Base-by-base conservation (phyloP, 2,888 invertebrate genomes). In the Caenorhabditis zanzibari region DNA sequence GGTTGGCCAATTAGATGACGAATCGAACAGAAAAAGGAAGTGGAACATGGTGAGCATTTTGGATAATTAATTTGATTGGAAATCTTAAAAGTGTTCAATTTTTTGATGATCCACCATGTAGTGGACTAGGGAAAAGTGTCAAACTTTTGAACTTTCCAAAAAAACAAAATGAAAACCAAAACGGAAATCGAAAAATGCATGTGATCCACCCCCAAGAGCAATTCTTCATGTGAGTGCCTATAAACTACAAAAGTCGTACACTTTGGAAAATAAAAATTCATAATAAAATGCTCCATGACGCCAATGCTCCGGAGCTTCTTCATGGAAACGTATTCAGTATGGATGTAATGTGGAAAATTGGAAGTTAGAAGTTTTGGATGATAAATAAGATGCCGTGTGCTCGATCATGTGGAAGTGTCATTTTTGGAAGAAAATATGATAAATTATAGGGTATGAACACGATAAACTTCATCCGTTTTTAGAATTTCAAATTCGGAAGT, bases 211-310 rank as follows among this genome's bases (percentile, higher is more conserved):
- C 41, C 22, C 22, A 14, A 12, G 6, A 9, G 28, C 16, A 6
- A 16, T 64, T 26, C 44, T 64, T 64, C 28, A 64, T 64, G 64
- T 47, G 64, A 64, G 41, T 64, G 44, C 47, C 47, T 47, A 64
- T 47, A 47, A 64, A 64, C 26, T 28, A 64, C 64, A 28, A 26
- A 63, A 44, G 1, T 16, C 35, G n/a, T 35, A 58, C 35, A 58
- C 58, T 58, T 35, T 41, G 12, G n/a, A 10, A 26, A 44, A 22
- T n/a, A 14, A 3, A 47, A 47, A 64, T 64, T 35, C 66, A 66
- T 66, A 22, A 52, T 52, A 52, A 49, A 19, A 14, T 16, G 16
- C 7, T 9, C 71, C 71, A 71, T 71, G 71, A 71, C 71, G 44
- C 44, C 38, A 19, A 41, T 19, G 24, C n/a, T 10, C 4, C 6